Base-by-base conservation (phyloP, 2,888 invertebrate species). In the Ornithoptera priamus region DNA sequence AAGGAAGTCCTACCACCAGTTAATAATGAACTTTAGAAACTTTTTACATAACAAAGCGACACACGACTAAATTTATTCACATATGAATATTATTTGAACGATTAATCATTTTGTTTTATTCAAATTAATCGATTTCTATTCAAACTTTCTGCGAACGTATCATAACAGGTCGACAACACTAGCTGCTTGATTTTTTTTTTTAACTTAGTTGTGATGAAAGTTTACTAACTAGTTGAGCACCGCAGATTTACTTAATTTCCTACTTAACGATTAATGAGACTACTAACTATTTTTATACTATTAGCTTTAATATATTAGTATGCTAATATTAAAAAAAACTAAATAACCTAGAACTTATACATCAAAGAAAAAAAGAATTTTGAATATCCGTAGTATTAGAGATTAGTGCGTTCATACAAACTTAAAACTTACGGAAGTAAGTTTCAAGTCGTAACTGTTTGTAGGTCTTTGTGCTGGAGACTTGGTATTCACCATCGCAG, bases 41-140 rank as follows among this genome's bases (percentile, higher is more conserved):
- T 7, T 53, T 53, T 53, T 53, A n/a, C n/a, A 53, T 53, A 53
- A 53, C 8, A 53, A 53, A n/a, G 53, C 53, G 53, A 53, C 53
- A n/a, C 5, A 3, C 53, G 53, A 18, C n/a, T 53, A 7, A 53
- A 53, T 53, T 53, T 53, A 53, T 53, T 18, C 53, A 53, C 53
- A 53, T 53, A 53, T 53, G 18, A 18, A 6, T 53, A n/a, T n/a
- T 53, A 30, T 5, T 30, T 30, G n/a, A 53, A 53, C 6, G 6
- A 46, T 46, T 53, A 10, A 58, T 58, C 58, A 6, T n/a, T 58
- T 58, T 24, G n/a, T 58, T 24, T 24, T 58, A 58, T 58, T 22
- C 58, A 58, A n/a, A 20, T 18, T 12, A 58, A 58, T 58, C 24
- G 58, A 58, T 58, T 22, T 58, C 58, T 58, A 58, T 24, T 22